These are phyloP conservation scores for Oncorhynchus tshawytscha DNA, from an alignment of 2,113 vertebrate genomes.

Conservation along the genomic window DNA sequence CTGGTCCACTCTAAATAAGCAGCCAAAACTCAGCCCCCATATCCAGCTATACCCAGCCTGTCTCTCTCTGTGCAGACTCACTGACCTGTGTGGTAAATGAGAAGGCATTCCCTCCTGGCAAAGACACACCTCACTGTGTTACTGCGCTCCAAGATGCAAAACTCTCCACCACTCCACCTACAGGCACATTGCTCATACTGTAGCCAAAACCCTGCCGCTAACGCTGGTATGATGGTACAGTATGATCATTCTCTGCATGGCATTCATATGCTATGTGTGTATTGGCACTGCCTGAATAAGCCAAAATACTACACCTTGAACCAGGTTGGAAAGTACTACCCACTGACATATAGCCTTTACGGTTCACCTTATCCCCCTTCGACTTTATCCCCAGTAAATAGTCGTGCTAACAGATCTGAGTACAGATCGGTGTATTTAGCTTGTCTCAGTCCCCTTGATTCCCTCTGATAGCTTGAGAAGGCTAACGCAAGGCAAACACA, in stretches of 20 bases:
- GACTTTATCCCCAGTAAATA: not conserved
- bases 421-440: slow-evolving; percentile 26
- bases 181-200: not conserved
- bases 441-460: slow-evolving; percentile 21
- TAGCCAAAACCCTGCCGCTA: no score
- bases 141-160: slow-evolving; percentile 29
- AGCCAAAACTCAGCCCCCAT: not conserved
- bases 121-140: slow-evolving; percentile 75
- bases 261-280: no score
- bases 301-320: not conserved
- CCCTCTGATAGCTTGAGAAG: not conserved
- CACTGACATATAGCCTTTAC: not conserved
- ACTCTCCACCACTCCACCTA: not conserved
- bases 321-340: not conserved
- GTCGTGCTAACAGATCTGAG: slow-evolving; percentile 20
- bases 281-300: no score
- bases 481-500: slow-evolving; percentile 13
- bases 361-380: not conserved
- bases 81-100: not conserved
- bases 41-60: not conserved
- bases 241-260: no score
- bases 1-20: not conserved
- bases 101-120: slow-evolving; percentile 67
- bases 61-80: not conserved
- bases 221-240: no score